Evolutionary conservation across 2,888 invertebrate species (phyloP).

Genomic region (Nasonia oneida): DNA sequence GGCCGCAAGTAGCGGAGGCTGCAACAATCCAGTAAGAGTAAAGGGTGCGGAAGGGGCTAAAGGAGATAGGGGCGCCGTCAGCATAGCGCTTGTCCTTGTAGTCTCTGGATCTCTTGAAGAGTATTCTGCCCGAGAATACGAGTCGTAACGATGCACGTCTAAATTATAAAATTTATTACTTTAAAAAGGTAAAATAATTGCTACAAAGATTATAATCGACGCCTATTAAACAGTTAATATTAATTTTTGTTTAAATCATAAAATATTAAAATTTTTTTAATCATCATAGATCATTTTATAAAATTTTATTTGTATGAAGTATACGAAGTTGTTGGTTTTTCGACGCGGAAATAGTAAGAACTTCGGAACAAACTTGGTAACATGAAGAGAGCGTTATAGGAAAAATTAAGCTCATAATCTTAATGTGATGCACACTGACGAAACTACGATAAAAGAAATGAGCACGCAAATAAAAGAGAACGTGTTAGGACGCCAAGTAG

Average conservation of each 20-base stretch:
- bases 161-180: not conserved
- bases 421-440: slow-evolving; percentile 52
- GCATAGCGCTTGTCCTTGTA: slow-evolving; percentile 16
- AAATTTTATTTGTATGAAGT: too few relatives aligned
- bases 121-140: not conserved
- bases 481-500: not conserved
- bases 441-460: slow-evolving; percentile 57
- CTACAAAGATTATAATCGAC: not conserved
- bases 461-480: slow-evolving; percentile 49
- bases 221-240: too few relatives aligned
- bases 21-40: slow-evolving; percentile 66
- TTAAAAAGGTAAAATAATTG: not conserved
- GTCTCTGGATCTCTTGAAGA: slow-evolving; percentile 11
- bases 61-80: slow-evolving; percentile 62
- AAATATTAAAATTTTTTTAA: not conserved
- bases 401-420: slow-evolving; percentile 58
- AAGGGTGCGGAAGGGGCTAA: slow-evolving; percentile 66
- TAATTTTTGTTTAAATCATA: slow-evolving; percentile 27
- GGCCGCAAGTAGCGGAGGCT: slow-evolving; percentile 66
- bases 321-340: not conserved
- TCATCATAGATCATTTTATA: not conserved
- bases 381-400: slow-evolving; percentile 51
- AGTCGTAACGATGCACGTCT: slow-evolving; percentile 36
- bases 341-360: slow-evolving; percentile 11
- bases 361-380: slow-evolving; percentile 54